Evolutionary conservation across 2,797 vertebrate species (phyloP), one percentile per base, ranked within the genome.

Genomic region (Propithecus deckenii): DNA sequence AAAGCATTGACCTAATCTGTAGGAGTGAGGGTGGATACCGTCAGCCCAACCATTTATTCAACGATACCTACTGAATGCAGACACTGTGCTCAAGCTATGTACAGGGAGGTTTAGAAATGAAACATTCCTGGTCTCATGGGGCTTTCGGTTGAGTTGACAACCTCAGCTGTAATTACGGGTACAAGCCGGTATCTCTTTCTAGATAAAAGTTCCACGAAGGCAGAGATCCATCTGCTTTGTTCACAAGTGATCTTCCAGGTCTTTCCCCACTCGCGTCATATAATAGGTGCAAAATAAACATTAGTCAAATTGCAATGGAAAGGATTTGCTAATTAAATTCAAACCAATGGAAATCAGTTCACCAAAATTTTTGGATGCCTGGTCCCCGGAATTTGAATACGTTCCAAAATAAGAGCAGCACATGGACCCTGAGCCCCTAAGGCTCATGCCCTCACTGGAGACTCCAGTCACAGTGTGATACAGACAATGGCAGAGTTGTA

Each of bases 1-100:
- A 93, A 84, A 89, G 55, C 67, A 65, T 92, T 69, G 69, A 81
- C 85, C 55, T 81, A 74, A 78, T 93, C 75, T 87, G 80, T 22
- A 74, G 32, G 18, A n/a, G 20, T 35, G 25, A 14, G 46, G 48
- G 11, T 75, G 43, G 43, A 52, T 78, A 23, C 0, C 1, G 10
- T 22, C 80, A 72, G 50, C 46, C 13, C 14, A 35, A 23, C 76
- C 18, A 8, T 59, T 69, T 55, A 78, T 22, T 50, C 52, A 23
- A 0, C 14, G 28, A 5, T 30, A 55, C 2, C 0, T 50, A 38
- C 11, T 23, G 69, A 80, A 63, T 15, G 17, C 1, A 20, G 17
- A 28, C 0, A 8, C 6, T 23, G 32, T 30, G 5, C 25, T 52
- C 61, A 38, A 12, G 41, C 52, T 41, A 1, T 4, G 13, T 4